phyloP scores from a whole-genome alignment of 2,888 invertebrate genomes.

The Perdita meconis region DNA sequence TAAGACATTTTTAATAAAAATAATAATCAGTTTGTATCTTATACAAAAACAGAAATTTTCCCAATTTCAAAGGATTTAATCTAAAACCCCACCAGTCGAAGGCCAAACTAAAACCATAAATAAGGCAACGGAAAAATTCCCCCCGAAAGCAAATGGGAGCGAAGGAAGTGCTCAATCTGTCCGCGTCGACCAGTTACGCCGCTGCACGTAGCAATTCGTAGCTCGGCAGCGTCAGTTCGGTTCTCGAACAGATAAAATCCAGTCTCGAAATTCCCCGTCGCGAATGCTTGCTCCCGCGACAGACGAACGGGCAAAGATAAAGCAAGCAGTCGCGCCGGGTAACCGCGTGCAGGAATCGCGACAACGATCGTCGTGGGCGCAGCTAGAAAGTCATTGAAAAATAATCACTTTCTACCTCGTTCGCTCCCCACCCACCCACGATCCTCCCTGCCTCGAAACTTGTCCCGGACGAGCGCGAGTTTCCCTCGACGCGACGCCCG shows the following conservation, averaged over 20 bases:
- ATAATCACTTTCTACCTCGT: constrained; percentile 49
- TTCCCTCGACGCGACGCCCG: too few species aligned
- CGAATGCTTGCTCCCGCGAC: constrained; percentile 8
- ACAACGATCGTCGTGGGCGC: constrained; percentile 61
- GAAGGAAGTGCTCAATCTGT: too few species aligned
- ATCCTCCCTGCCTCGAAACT: constrained; percentile 13
- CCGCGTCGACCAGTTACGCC: too few species aligned
- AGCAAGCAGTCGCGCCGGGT: constrained; percentile 39
- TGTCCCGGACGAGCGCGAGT: too few species aligned
- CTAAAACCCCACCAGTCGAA: too few species aligned
- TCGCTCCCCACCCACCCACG: constrained; percentile 24
- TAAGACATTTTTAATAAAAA: too few species aligned
- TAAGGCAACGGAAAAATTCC: background rate
- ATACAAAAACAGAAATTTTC: too few species aligned
- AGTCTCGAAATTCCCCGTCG: constrained; percentile 25
- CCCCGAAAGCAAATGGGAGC: background rate
- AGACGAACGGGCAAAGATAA: constrained; percentile 20
- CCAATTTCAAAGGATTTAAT: too few species aligned
- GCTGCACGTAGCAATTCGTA: constrained; percentile 11
- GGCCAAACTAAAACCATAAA: too few species aligned
- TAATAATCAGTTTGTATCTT: too few species aligned
- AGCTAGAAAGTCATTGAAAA: constrained; percentile 57
- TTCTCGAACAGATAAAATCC: constrained; percentile 32
- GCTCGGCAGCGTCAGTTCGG: constrained; percentile 1
- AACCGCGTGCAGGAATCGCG: constrained; percentile 32